Evolutionary conservation across 1,140 invertebrate genomes (phyloP).

Genomic region (Drosophila albomicans): DNA sequence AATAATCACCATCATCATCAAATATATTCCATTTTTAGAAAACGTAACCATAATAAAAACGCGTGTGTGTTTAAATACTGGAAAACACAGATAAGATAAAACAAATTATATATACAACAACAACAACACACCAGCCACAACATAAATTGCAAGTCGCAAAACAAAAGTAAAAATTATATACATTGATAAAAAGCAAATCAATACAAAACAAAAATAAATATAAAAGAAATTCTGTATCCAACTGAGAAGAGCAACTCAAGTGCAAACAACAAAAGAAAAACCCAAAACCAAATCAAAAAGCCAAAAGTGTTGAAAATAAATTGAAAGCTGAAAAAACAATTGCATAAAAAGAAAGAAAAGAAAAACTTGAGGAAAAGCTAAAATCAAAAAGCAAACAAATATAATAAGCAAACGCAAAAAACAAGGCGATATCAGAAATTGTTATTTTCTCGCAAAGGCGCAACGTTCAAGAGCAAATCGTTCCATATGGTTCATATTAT

Average conservation of each 20-base stretch:
- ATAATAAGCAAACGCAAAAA: slow-evolving; percentile 34
- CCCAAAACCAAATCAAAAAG: slow-evolving; percentile 14
- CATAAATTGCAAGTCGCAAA: slow-evolving; percentile 1
- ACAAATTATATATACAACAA: slow-evolving; percentile 45
- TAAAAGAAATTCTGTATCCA: slow-evolving; percentile 18
- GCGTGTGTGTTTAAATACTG: slow-evolving; percentile 79
- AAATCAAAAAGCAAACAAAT: slow-evolving; percentile 20
- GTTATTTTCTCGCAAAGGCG: slow-evolving; percentile 78
- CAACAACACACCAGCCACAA: slow-evolving; percentile 23
- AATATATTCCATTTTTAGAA: slow-evolving; percentile 66
- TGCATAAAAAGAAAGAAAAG: slow-evolving; percentile 35
- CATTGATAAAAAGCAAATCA: slow-evolving; percentile 48
- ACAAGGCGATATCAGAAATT: slow-evolving; percentile 50
- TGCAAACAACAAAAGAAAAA: slow-evolving; percentile 50
- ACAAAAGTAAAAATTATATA: slow-evolving; percentile 44
- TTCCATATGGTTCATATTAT: slow-evolving; percentile 85
- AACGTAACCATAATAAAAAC: slow-evolving; percentile 44
- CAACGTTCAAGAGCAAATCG: slow-evolving; percentile 80
- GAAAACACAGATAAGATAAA: slow-evolving; percentile 80
- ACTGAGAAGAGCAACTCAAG: slow-evolving; percentile 54
- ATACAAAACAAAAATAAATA: slow-evolving; percentile 30
- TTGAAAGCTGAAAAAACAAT: slow-evolving; percentile 33
- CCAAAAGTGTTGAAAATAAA: slow-evolving; percentile 38
- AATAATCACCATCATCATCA: slow-evolving; percentile 50
- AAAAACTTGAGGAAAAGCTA: slow-evolving; percentile 32